Conservation (phyloP, 2,113 vertebrate genomes). For the Lepus europaeus region DNA sequence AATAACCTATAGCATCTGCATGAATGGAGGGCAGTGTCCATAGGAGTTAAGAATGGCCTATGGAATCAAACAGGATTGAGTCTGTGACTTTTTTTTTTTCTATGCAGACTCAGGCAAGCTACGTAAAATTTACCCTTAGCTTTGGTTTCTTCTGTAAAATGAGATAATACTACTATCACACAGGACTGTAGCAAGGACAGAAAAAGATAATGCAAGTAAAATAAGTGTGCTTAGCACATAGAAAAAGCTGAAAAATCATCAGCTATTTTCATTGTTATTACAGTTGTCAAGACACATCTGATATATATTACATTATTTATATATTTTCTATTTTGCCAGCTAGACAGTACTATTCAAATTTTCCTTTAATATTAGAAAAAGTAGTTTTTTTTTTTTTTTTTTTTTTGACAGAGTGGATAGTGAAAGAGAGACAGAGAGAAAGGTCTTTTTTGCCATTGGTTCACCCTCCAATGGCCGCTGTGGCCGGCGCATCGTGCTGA, state of each 20-base stretch:
- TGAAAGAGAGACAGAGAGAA: too few relatives aligned
- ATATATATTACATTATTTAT: neutral
- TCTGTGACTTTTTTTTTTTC: neutral
- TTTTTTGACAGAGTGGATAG: too few relatives aligned
- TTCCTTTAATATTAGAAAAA: slow-evolving; percentile 44
- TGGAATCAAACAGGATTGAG: neutral
- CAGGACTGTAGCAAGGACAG: neutral
- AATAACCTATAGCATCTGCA: neutral
- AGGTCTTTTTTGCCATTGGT: too few relatives aligned
- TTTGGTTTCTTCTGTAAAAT: slow-evolving; percentile 30
- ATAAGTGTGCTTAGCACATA: neutral
- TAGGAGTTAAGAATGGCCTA: slow-evolving; percentile 9
- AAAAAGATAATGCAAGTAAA: neutral
- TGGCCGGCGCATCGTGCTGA: too few relatives aligned
- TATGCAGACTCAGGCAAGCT: neutral
- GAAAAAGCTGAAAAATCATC: slow-evolving; percentile 40
- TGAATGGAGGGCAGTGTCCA: slow-evolving; percentile 4
- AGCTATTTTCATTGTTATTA: neutral
- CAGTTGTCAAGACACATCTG: slow-evolving; percentile 21
- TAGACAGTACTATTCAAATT: slow-evolving; percentile 33
- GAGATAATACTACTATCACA: neutral
- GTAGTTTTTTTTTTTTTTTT: neutral
- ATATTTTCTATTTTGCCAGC: slow-evolving; percentile 2
- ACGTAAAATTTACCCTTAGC: neutral
- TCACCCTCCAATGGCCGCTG: too few relatives aligned